Conservation (phyloP, 92 coral and sea anemone genomes). For the Palythoa heliodiscus region DNA sequence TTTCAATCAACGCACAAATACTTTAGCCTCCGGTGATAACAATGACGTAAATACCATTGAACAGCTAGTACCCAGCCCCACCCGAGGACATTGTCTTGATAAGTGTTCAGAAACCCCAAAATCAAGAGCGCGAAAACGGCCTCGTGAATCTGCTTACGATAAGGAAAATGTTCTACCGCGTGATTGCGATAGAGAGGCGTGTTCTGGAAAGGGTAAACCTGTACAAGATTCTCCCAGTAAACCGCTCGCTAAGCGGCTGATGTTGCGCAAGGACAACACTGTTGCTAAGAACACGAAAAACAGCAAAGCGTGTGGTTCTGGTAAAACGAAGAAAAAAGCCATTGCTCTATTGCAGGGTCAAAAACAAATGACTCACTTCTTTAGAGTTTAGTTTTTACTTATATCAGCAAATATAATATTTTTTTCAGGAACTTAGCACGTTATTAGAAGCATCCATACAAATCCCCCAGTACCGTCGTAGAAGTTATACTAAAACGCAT, state of each 20-base stretch:
- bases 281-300: conserved; percentile 44
- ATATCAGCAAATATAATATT: neutral
- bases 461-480: neutral
- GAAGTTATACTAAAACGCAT: no score
- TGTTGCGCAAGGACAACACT: conserved; percentile 32
- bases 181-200: neutral
- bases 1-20: neutral
- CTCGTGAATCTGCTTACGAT: conserved; percentile 61
- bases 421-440: neutral
- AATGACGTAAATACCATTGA: neutral
- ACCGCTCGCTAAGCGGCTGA: conserved; percentile 70
- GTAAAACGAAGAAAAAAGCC: conserved; percentile 51
- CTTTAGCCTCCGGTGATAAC: neutral
- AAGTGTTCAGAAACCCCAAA: conserved; percentile 61
- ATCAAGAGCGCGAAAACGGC: conserved; percentile 67
- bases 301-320: conserved; percentile 32
- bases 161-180: conserved; percentile 63
- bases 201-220: neutral
- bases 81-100: neutral
- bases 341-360: conserved; percentile 68
- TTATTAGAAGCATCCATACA: no score
- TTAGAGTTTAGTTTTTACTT: conserved; percentile 43
- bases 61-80: neutral
- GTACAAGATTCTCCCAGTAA: conserved; percentile 32
- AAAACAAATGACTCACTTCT: conserved; percentile 79